Percentiles rank a stretch among this genome's conserved stretches.
phyloP scores from a whole-genome alignment of 2,888 invertebrate genomes.

The Ceratothoa steindachneri region DNA sequence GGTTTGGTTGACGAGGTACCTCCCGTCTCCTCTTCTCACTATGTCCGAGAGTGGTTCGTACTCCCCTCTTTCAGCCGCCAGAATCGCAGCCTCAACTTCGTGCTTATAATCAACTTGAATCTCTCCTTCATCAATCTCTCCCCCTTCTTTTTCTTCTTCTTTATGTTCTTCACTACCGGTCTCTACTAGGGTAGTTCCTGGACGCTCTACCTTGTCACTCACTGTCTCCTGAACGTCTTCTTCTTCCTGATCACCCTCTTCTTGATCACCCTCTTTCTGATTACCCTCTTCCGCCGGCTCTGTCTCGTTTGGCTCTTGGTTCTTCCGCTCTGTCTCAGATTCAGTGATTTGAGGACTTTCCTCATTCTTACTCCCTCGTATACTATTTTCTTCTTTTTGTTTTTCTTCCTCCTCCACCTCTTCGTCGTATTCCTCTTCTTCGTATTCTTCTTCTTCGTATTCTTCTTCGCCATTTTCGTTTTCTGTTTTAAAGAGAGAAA shows the following conservation, averaged over 20 bases:
- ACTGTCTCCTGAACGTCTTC: background rate
- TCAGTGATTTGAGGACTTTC: background rate
- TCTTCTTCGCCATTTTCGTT: too few relatives aligned
- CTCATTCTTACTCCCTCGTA: background rate
- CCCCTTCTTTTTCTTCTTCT: background rate
- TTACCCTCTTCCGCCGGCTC: background rate
- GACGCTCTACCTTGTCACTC: background rate
- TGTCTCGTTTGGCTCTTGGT: too few relatives aligned
- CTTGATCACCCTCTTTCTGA: background rate
- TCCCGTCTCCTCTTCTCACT: slow-evolving; percentile 49
- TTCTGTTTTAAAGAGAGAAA: too few relatives aligned
- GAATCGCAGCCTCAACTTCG: slow-evolving; percentile 18
- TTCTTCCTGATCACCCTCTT: background rate
- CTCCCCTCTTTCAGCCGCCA: slow-evolving; percentile 27
- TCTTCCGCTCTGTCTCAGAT: background rate
- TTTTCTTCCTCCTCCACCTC: too few relatives aligned
- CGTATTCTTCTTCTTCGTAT: too few relatives aligned
- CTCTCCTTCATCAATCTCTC: background rate
- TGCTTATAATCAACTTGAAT: slow-evolving; percentile 8
- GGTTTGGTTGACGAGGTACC: slow-evolving; percentile 58
- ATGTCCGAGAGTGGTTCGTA: slow-evolving; percentile 24
- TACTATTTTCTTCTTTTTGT: background rate
- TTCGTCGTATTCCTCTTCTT: too few relatives aligned
- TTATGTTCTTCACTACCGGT: background rate
- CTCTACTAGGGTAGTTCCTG: too few relatives aligned